These are phyloP conservation scores for Sceloporus undulatus DNA, from an alignment of 2,113 vertebrate species.

Conservation along the genomic window DNA sequence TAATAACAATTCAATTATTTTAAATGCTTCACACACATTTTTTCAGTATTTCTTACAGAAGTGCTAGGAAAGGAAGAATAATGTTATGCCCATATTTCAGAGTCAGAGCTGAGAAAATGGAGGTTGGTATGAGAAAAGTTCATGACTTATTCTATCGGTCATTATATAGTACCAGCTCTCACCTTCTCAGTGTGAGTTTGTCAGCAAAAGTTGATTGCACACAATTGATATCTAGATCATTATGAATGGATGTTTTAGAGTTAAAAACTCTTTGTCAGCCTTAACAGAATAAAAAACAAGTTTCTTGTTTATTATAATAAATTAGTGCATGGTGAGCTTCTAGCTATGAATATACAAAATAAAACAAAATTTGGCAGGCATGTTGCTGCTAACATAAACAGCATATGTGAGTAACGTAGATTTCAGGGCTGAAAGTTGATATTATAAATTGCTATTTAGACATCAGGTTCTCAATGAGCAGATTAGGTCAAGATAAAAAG, in stretches of 20 bases:
- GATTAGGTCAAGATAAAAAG: slow-evolving; percentile 56
- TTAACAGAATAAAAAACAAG: neutral
- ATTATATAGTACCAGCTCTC: neutral
- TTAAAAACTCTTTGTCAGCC: neutral
- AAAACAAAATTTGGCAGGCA: neutral
- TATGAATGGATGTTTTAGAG: neutral
- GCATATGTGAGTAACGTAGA: slow-evolving; percentile 17
- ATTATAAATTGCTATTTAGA: slow-evolving; percentile 10
- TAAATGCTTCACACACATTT: neutral
- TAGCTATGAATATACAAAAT: slow-evolving; percentile 14
- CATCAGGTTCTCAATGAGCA: slow-evolving; percentile 28
- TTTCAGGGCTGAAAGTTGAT: neutral
- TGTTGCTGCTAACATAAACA: slow-evolving; percentile 16
- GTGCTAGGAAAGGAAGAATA: neutral
- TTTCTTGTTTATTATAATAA: neutral
- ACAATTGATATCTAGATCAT: neutral
- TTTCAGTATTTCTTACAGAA: neutral
- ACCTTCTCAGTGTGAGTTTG: neutral
- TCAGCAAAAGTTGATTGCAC: neutral
- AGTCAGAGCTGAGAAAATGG: neutral
- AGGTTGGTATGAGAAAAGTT: neutral
- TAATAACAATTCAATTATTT: neutral
- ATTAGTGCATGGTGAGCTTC: neutral
- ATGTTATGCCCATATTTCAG: neutral
- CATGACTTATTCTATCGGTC: neutral